Evolutionary conservation across 2,888 invertebrate genomes (phyloP), one percentile per base, ranked within the genome.

Genomic region (Merodon equestris): DNA sequence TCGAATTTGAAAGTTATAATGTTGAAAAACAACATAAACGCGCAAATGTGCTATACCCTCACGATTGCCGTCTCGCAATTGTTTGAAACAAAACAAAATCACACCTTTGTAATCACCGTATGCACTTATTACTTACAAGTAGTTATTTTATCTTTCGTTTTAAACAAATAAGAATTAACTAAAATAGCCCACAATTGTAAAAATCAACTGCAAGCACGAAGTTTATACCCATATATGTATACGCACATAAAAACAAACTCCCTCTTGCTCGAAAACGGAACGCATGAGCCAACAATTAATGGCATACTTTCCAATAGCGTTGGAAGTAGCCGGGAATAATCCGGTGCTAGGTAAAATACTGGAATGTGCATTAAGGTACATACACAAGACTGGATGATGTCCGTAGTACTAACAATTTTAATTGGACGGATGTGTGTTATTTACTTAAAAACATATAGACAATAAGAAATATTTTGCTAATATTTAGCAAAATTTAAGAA

Each of bases 161-260:
- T 45, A 51, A 58, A 68, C 44, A 58, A 51, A 45, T 58, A 9
- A 51, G 51, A 68, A 58, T 18, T 42, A 66, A 66, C 47, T 13
- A 57, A 58, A 50, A 54, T 44, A 50, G 42, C 7, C 27, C 7
- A 42, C 44, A 50, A 40, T 68, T 12, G 17, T 68, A 51, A 38
- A 68, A 51, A 18, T 58, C 19, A 45, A 47, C 60, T 19, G 45
- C 68, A 53, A 60, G 38, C 40, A 70, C 45, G 17, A 45, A 60
- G 60, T 60, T 60, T 45, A 47, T 60, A 60, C 45, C 68, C 68
- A 70, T 70, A 70, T 70, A 70, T 47, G 60, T 45, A 70, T 60
- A 34, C 14, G 18, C 42, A 58, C 45, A 58, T 60, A 40, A 53
- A 60, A 60, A 27, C 27, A 27, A 27, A 4, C 27, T 27, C 27